phyloP scores from a whole-genome alignment of 2,888 invertebrate genomes.

The Smittia aterrima region DNA sequence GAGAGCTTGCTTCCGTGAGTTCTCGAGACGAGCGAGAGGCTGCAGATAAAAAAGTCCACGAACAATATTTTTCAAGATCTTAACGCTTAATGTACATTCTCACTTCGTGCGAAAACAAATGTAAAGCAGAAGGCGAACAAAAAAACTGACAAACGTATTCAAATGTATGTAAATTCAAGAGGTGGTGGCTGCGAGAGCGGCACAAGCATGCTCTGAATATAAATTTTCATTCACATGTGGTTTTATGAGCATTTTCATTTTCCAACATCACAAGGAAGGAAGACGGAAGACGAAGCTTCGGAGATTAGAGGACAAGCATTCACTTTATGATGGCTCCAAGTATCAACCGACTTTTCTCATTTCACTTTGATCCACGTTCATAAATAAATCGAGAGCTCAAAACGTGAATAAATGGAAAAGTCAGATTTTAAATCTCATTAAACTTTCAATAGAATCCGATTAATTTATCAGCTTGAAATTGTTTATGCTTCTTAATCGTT shows the following conservation, averaged over 20 bases:
- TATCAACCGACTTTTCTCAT: no score
- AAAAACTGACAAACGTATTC: not conserved
- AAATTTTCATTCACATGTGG: not conserved
- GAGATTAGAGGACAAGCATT: no score
- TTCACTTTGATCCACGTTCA: no score
- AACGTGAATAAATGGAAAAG: no score
- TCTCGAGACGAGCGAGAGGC: not conserved
- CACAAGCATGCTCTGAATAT: not conserved
- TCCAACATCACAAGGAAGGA: no score
- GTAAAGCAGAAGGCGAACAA: not conserved
- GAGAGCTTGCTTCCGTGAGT: not conserved
- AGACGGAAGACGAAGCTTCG: no score
- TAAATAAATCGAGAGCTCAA: no score
- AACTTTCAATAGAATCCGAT: no score
- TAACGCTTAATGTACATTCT: constrained; percentile 3
- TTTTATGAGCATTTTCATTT: not conserved
- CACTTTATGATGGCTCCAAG: no score
- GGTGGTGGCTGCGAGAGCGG: not conserved
- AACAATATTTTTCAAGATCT: not conserved
- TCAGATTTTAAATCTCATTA: no score
- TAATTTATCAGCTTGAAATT: no score
- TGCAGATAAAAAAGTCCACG: not conserved
- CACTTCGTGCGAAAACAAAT: constrained; percentile 11
- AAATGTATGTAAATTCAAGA: constrained; percentile 4
- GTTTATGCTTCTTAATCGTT: no score